These are phyloP conservation scores for Ispidina picta DNA, from an alignment of 2,797 vertebrate genomes.

Conservation along the genomic window DNA sequence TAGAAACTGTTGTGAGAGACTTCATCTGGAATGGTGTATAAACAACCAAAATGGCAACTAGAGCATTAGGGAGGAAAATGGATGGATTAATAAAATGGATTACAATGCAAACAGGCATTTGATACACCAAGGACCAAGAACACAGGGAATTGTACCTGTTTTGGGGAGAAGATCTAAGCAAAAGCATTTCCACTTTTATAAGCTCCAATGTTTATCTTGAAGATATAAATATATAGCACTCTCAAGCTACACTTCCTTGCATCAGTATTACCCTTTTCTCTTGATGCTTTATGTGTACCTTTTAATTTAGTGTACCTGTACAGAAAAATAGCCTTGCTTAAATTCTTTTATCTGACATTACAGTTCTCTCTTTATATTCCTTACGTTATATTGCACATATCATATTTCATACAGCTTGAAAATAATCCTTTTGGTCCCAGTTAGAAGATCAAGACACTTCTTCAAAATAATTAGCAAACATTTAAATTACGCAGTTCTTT, in stretches of 20 bases:
- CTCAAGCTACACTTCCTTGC: background rate
- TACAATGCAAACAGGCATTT: background rate
- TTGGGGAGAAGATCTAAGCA: background rate
- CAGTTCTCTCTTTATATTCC: background rate
- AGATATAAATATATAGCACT: background rate
- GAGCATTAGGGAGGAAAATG: background rate
- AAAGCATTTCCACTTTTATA: background rate
- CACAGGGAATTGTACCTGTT: background rate
- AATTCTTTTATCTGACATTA: background rate
- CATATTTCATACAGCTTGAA: background rate
- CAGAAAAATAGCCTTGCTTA: background rate
- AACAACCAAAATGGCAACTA: constrained; percentile 12
- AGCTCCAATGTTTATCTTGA: background rate
- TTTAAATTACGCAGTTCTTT: background rate
- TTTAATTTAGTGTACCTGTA: background rate
- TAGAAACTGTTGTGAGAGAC: background rate
- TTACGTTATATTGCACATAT: background rate
- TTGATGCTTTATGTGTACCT: background rate
- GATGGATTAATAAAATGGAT: background rate
- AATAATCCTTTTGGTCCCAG: background rate
- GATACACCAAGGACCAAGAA: background rate
- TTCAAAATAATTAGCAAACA: background rate
- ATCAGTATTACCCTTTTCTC: background rate
- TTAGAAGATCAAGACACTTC: background rate
- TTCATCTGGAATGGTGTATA: constrained; percentile 37